These are phyloP conservation scores for Dendrolimus pini DNA, from an alignment of 2,888 invertebrate genomes.

Conservation along the genomic window DNA sequence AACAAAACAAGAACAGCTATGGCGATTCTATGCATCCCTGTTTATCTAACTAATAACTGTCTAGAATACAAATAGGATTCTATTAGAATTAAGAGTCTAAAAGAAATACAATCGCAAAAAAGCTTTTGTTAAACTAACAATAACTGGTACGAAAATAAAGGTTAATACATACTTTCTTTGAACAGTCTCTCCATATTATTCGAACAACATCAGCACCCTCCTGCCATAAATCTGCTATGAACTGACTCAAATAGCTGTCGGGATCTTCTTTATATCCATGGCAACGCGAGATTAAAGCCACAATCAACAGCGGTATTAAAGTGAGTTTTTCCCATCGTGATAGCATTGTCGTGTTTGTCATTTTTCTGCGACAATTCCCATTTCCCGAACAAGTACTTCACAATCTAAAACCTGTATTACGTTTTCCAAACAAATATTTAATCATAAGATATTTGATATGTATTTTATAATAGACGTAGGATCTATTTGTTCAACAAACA, in stretches of 20 bases:
- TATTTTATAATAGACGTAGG: too few relatives aligned
- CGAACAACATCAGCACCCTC: conserved; percentile 61
- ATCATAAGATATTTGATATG: too few relatives aligned
- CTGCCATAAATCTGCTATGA: conserved; percentile 66
- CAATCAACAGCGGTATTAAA: conserved; percentile 27
- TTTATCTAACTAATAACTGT: too few relatives aligned
- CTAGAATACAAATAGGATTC: too few relatives aligned
- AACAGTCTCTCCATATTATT: conserved; percentile 69
- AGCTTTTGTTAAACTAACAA: neutral
- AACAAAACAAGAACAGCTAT: too few relatives aligned
- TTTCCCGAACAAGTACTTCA: conserved; percentile 22
- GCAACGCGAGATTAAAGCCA: conserved; percentile 32
- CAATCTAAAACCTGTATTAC: neutral
- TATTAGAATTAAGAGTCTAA: too few relatives aligned
- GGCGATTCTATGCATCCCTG: too few relatives aligned
- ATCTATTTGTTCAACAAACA: too few relatives aligned
- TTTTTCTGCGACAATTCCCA: conserved; percentile 32
- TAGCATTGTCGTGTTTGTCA: conserved; percentile 41
- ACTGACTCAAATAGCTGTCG: conserved; percentile 51
- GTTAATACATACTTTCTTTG: conserved; percentile 54
- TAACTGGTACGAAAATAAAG: neutral
- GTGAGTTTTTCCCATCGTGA: conserved; percentile 24
- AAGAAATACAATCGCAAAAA: too few relatives aligned
- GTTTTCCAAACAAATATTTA: too few relatives aligned
- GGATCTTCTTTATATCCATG: conserved; percentile 40